Evolutionary conservation across 2,888 invertebrate species (phyloP).

Genomic region (Nomada flava): DNA sequence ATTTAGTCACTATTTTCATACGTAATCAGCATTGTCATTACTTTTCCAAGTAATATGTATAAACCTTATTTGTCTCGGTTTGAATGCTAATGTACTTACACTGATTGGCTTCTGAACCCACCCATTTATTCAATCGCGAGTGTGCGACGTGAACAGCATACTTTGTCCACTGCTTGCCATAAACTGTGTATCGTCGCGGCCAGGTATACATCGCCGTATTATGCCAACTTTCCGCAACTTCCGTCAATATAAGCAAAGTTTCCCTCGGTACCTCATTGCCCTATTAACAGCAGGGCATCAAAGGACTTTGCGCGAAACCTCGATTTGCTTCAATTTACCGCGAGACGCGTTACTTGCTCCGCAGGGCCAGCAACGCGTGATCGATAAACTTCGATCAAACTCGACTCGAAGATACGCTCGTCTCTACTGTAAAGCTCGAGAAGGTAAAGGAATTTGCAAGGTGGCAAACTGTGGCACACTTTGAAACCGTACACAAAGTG

Average conservation of each 20-base stretch:
- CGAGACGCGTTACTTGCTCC: constrained; percentile 10
- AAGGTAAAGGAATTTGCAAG: too few relatives aligned
- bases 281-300: constrained; percentile 55
- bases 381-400: constrained; percentile 36
- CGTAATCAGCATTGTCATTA: too few relatives aligned
- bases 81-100: too few relatives aligned
- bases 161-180: constrained; percentile 12
- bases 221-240: constrained; percentile 59
- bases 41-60: too few relatives aligned
- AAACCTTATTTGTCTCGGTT: too few relatives aligned
- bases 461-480: too few relatives aligned
- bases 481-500: too few relatives aligned
- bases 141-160: constrained; percentile 27
- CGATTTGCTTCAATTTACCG: constrained; percentile 57
- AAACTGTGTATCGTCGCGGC: constrained; percentile 27
- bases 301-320: constrained; percentile 49
- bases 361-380: neutral
- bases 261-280: constrained; percentile 39
- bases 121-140: too few relatives aligned
- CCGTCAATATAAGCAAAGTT: constrained; percentile 53
- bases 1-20: too few relatives aligned
- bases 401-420: neutral
- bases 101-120: too few relatives aligned
- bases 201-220: constrained; percentile 47
- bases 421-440: neutral